A percentile compares a stretch with the other conserved stretches of the same genome.
These are phyloP conservation scores for Epicampocera succincta DNA, from an alignment of 2,888 invertebrate genomes.

Conservation along the genomic window DNA sequence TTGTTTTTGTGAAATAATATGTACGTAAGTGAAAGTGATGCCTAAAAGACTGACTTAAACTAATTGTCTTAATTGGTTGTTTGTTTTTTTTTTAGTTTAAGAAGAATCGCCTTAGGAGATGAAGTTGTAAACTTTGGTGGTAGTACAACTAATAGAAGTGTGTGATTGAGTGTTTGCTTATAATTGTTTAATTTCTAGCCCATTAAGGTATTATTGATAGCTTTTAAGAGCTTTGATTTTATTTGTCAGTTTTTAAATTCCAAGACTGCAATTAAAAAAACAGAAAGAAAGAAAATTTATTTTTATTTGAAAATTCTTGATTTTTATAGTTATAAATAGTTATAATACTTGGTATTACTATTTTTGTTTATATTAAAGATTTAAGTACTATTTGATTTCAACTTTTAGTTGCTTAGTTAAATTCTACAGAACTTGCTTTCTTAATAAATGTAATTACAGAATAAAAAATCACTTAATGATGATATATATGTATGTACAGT, in stretches of 20 bases:
- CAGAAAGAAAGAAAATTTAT: conserved; percentile 59
- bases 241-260: conserved; percentile 70
- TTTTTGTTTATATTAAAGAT: too few relatives aligned
- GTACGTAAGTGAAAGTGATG: conserved; percentile 15
- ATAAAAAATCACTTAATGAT: conserved; percentile 1
- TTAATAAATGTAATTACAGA: not conserved
- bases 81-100: conserved; percentile 18
- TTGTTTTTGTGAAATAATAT: too few relatives aligned
- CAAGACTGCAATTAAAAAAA: conserved; percentile 72
- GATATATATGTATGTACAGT: conserved; percentile 26
- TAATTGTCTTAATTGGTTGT: conserved; percentile 37
- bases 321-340: too few relatives aligned
- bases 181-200: conserved; percentile 26
- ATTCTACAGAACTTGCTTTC: too few relatives aligned
- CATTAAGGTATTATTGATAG: conserved; percentile 40
- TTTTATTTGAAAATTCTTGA: not conserved
- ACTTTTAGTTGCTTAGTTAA: too few relatives aligned
- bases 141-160: conserved; percentile 50
- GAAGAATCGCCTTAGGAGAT: conserved; percentile 18
- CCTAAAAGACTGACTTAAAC: conserved; percentile 12
- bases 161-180: conserved; percentile 23
- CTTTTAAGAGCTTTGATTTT: conserved; percentile 50
- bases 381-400: too few relatives aligned
- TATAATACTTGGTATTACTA: too few relatives aligned
- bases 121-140: conserved; percentile 37